Conservation (phyloP, 2,113 vertebrate genomes). For the mouse (Mus musculus) region DNA sequence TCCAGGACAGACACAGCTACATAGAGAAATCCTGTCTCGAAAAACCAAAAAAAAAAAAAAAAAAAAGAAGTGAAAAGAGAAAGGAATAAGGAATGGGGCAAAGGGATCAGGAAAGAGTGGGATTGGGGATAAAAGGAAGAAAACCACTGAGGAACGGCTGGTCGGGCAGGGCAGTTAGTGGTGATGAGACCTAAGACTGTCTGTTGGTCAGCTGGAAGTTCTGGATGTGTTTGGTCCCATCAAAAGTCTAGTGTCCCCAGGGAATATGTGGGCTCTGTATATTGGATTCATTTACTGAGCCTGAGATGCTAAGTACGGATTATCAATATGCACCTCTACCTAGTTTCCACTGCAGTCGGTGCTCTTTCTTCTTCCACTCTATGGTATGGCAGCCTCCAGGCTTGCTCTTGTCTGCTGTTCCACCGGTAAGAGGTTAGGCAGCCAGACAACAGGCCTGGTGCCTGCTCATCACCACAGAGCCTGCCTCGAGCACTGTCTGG, state of each 20-base stretch:
- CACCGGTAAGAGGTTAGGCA: neutral
- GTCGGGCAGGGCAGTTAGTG: neutral
- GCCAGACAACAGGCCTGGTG: neutral
- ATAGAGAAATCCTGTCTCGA: too few relatives aligned
- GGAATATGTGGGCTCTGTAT: neutral
- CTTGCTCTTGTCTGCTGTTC: neutral
- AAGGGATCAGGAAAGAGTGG: neutral
- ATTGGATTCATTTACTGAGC: neutral
- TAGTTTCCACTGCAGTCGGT: neutral
- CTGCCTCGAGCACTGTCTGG: neutral
- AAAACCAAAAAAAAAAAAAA: conserved; percentile 43
- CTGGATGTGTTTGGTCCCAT: neutral
- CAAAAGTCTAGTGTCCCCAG: neutral
- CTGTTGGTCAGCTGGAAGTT: conserved; percentile 4
- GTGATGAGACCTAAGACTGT: neutral
- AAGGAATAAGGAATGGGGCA: neutral
- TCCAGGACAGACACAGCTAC: too few relatives aligned
- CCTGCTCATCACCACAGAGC: neutral
- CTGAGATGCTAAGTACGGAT: neutral
- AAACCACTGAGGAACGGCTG: neutral
- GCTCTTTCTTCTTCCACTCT: neutral
- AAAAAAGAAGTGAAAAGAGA: conserved; percentile 51
- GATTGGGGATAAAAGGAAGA: neutral
- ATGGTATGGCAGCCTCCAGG: neutral
- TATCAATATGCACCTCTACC: neutral